Evolutionary conservation across 1,140 invertebrate species (phyloP).

Genomic region (Orchestia grillus): DNA sequence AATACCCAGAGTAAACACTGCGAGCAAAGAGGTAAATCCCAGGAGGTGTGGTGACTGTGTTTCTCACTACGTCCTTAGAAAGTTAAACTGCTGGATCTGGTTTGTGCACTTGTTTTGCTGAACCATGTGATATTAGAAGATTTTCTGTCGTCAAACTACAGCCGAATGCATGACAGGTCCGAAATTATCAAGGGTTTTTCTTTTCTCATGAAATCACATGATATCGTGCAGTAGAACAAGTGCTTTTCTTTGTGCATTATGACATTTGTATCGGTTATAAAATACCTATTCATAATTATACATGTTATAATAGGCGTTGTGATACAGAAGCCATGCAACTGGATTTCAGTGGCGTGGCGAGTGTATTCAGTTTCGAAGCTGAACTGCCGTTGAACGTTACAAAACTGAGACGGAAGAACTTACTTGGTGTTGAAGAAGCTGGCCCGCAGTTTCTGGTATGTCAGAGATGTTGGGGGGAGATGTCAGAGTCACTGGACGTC

Average conservation of each 20-base stretch:
- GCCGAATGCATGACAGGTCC: background rate
- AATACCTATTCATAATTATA: background rate
- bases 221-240: background rate
- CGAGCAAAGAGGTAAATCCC: conserved; percentile 41
- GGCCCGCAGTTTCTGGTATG: no score
- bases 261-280: background rate
- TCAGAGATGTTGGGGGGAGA: no score
- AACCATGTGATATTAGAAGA: background rate
- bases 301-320: background rate
- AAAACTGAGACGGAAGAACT: background rate
- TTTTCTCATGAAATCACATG: background rate
- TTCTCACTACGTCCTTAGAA: background rate
- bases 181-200: background rate
- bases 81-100: background rate
- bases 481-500: no score
- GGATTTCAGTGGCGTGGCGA: background rate
- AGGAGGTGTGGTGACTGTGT: conserved; percentile 15
- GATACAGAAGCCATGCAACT: background rate
- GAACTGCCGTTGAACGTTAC: background rate
- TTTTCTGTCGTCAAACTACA: background rate
- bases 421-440: no score
- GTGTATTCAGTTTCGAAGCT: background rate
- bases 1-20: conserved; percentile 38
- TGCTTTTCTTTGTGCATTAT: background rate
- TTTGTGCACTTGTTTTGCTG: background rate